phyloP scores from a whole-genome alignment of 2,797 vertebrate genomes.

The Eidolon dupreanum region DNA sequence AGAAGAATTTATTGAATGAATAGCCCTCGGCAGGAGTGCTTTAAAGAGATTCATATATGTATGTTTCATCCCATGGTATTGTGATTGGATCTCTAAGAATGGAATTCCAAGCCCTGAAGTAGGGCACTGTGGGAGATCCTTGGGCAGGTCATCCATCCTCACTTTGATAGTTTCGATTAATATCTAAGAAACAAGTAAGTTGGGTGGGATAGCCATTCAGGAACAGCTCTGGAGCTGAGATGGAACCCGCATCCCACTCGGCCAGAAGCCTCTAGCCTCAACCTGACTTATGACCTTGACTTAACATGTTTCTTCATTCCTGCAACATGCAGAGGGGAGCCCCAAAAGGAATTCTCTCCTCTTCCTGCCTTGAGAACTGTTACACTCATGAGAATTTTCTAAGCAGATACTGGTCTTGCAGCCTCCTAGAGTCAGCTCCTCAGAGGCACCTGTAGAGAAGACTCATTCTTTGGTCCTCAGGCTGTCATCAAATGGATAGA shows the following conservation, averaged over 20 bases:
- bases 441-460: slow-evolving; percentile 51
- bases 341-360: slow-evolving; percentile 62
- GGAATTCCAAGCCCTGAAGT: slow-evolving; percentile 39
- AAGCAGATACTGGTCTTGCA: slow-evolving; percentile 77
- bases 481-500: slow-evolving; percentile 59
- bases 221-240: neutral
- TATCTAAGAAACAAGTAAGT: slow-evolving; percentile 55
- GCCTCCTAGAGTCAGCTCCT: slow-evolving; percentile 73
- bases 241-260: neutral
- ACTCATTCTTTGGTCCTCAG: slow-evolving; percentile 58
- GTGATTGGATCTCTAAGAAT: neutral
- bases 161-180: slow-evolving; percentile 13
- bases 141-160: neutral
- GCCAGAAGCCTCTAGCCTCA: neutral
- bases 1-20: neutral
- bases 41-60: neutral
- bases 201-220: neutral
- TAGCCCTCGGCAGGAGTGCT: neutral
- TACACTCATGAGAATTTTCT: slow-evolving; percentile 74
- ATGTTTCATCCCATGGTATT: neutral
- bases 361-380: slow-evolving; percentile 60
- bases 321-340: slow-evolving; percentile 56
- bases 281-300: neutral
- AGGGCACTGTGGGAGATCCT: neutral
- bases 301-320: slow-evolving; percentile 58